Base-by-base conservation (phyloP, 53 echinoderm and acorn worm genomes). In the Zoroaster sp. region DNA sequence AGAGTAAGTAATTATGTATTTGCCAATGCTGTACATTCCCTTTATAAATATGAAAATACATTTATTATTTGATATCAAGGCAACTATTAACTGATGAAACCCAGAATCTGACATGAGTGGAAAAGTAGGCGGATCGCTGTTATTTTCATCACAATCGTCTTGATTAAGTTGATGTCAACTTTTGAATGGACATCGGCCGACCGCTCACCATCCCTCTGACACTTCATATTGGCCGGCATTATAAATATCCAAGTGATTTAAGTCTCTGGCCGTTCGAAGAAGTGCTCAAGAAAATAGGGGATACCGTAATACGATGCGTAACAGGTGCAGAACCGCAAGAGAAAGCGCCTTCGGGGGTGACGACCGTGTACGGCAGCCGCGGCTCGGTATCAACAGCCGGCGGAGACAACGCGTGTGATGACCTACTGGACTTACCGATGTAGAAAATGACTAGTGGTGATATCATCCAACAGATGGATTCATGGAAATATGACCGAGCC, bases 261-360 rank as follows among this genome's bases (percentile, higher is more conserved):
- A 15, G 23, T 59, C 63, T 59, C 28, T 25, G 28, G 28, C 28
- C 63, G 63, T 21, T 28, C 25, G 7, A 17, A 70, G 37, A 33
- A 70, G 37, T 17, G 15, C 70, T 21, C 11, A 10, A 23, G 74
- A 74, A 11, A 40, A 74, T 40, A 11, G 7, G 43, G 37, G 40
- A 59, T 59, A 44, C 30, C 17, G 25, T 13, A 9, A 39, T 74
- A 74, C 74, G 37, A 5, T 2, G 44, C 31, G 74, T 74, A 74
- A 74, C 74, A 74, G 74, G 74, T 74, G 74, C 74, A 41, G 74
- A 3, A 20, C 74, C 74, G 44, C 41, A 43, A 40, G 74, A 33
- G 70, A 36, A 36, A 33, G 34, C 34, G 40, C 21, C 74, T 18
- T 3, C 43, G 73, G 73, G 73, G 73, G 23, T 73, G 41, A 9